A percentile compares a stretch with the other conserved stretches of the same genome.
These are phyloP conservation scores for Hypolimnas misippus DNA, from an alignment of 2,888 invertebrate genomes.

Conservation along the genomic window DNA sequence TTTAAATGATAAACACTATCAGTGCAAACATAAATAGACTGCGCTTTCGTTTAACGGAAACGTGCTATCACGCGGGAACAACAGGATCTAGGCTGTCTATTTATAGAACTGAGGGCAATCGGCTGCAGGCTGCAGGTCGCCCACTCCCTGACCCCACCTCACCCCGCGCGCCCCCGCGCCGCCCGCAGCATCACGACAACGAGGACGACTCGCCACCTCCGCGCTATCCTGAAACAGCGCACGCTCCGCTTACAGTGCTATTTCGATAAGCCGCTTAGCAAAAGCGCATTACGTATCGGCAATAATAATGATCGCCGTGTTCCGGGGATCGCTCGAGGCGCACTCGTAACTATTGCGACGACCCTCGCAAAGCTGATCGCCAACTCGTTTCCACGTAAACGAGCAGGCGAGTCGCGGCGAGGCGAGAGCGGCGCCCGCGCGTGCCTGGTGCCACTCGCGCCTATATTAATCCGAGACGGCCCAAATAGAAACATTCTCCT, in stretches of 20 bases:
- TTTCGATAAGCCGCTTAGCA: constrained; percentile 29
- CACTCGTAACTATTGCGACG: not conserved
- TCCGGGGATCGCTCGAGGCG: not conserved
- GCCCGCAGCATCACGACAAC: constrained; percentile 12
- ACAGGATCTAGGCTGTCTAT: constrained; percentile 41
- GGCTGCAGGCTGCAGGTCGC: constrained; percentile 34
- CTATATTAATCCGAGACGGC: constrained; percentile 25
- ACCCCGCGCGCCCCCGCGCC: constrained; percentile 1
- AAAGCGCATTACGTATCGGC: constrained; percentile 16
- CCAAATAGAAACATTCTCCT: constrained; percentile 29
- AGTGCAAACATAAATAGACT: constrained; percentile 10
- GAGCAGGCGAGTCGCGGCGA: not conserved
- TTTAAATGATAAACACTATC: constrained; percentile 8
- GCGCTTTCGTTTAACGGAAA: constrained; percentile 18
- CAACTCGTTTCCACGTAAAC: not conserved
- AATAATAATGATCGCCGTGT: not conserved
- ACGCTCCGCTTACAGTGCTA: constrained; percentile 25
- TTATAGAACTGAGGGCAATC: constrained; percentile 40
- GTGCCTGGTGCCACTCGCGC: not conserved
- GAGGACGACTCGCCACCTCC: constrained; percentile 18
- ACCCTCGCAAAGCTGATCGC: not conserved
- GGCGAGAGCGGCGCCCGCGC: not conserved
- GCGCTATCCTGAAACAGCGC: constrained; percentile 11
- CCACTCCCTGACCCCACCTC: not conserved
- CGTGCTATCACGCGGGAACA: constrained; percentile 24